A percentile compares a stretch with the other conserved stretches of the same genome.
These are phyloP conservation scores for Rostratula benghalensis DNA, from an alignment of 2,113 vertebrate genomes.

Conservation along the genomic window DNA sequence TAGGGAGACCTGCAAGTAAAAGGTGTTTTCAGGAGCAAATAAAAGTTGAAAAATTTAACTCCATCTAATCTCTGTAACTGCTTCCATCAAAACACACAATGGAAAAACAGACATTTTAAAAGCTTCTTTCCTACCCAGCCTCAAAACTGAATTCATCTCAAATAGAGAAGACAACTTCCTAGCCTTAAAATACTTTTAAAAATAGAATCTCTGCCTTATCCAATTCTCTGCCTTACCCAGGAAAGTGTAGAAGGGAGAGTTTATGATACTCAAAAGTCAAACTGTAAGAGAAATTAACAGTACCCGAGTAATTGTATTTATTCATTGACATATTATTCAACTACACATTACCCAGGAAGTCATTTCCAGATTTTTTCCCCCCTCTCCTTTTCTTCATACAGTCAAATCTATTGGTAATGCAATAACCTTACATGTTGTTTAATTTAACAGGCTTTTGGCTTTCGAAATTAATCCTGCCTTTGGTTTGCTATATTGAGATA, in stretches of 20 bases:
- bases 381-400: neutral
- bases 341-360: neutral
- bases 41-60: neutral
- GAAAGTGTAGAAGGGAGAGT: neutral
- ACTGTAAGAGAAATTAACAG: neutral
- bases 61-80: neutral
- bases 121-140: neutral
- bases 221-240: neutral
- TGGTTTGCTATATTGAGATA: neutral
- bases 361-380: neutral
- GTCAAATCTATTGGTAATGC: neutral
- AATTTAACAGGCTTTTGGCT: neutral
- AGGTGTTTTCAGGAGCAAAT: neutral
- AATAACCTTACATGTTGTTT: neutral
- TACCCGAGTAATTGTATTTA: neutral
- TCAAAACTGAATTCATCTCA: neutral
- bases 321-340: neutral
- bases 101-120: neutral
- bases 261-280: neutral
- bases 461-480: neutral
- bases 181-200: neutral
- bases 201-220: neutral
- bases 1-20: constrained; percentile 86
- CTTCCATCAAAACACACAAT: neutral
- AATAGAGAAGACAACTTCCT: neutral